These are phyloP conservation scores for Bombus turneri DNA, from an alignment of 1,140 invertebrate genomes.

Conservation along the genomic window DNA sequence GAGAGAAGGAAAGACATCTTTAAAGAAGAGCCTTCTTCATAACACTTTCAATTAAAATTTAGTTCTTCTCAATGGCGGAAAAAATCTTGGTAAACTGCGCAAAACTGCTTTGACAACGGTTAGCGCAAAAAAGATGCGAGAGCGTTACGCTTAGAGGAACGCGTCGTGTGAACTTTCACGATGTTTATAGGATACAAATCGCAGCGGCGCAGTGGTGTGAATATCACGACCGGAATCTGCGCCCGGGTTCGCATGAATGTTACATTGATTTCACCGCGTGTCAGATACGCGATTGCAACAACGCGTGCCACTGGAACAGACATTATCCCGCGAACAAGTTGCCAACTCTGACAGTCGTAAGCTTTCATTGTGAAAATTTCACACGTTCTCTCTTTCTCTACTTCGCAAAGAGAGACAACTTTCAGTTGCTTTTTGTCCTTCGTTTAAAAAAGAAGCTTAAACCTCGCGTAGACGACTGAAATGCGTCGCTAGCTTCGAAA, in stretches of 20 bases:
- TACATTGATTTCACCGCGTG: conserved; percentile 33
- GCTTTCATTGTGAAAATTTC: conserved; percentile 25
- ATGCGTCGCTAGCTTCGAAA: background rate
- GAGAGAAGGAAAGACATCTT: background rate
- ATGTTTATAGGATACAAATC: background rate
- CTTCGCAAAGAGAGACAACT: background rate
- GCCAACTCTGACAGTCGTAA: conserved; percentile 28
- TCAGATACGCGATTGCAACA: conserved; percentile 38
- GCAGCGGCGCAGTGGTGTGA: background rate
- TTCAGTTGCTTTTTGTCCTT: background rate
- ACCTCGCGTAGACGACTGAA: background rate
- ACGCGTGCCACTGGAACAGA: conserved; percentile 19
- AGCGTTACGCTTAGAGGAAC: background rate
- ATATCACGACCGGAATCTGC: conserved; percentile 17
- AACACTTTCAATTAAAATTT: background rate
- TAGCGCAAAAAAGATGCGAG: background rate
- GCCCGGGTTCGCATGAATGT: background rate
- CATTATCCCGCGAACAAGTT: conserved; percentile 40
- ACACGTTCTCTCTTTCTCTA: background rate
- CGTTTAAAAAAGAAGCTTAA: background rate
- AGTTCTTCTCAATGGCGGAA: background rate
- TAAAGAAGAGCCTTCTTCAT: background rate
- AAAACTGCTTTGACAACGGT: background rate
- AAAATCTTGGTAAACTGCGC: background rate
- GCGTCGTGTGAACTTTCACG: background rate